These are phyloP conservation scores for Scelioninae gen. 2 DNA, from an alignment of 2,888 invertebrate genomes.

Conservation along the genomic window DNA sequence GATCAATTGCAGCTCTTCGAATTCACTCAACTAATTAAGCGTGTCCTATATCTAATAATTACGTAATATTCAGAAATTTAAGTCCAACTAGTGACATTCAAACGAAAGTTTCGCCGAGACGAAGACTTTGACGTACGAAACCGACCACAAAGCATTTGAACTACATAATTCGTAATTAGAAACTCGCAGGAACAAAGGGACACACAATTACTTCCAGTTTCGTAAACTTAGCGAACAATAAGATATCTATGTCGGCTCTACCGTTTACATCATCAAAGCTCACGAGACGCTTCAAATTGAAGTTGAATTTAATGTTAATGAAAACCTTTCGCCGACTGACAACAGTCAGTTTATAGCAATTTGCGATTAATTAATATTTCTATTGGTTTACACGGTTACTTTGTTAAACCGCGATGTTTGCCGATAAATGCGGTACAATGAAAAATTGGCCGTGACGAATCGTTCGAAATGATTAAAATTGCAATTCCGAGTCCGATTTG, in stretches of 20 bases:
- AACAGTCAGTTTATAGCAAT: not conserved
- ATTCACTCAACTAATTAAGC: constrained; percentile 36
- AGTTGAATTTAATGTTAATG: constrained; percentile 34
- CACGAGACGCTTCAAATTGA: constrained; percentile 15
- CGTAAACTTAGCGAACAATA: constrained; percentile 55
- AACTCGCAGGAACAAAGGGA: constrained; percentile 54
- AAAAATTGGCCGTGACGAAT: too few relatives aligned
- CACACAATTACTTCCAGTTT: constrained; percentile 56
- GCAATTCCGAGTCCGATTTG: too few relatives aligned
- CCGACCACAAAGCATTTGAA: constrained; percentile 51
- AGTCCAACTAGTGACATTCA: constrained; percentile 39
- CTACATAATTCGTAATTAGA: constrained; percentile 56
- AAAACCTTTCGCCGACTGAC: too few relatives aligned
- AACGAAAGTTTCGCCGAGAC: constrained; percentile 39
- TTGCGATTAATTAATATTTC: too few relatives aligned
- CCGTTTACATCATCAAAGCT: constrained; percentile 44
- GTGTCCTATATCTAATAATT: constrained; percentile 43
- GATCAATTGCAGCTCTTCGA: constrained; percentile 42
- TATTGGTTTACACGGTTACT: too few relatives aligned
- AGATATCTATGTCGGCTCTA: constrained; percentile 44
- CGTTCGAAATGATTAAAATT: too few relatives aligned
- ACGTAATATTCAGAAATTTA: constrained; percentile 35
- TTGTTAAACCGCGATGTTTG: too few relatives aligned
- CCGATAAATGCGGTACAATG: too few relatives aligned
- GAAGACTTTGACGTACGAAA: constrained; percentile 45